Evolutionary conservation across 1,140 invertebrate species (phyloP).

Genomic region (Drosophila pallidifrons): DNA sequence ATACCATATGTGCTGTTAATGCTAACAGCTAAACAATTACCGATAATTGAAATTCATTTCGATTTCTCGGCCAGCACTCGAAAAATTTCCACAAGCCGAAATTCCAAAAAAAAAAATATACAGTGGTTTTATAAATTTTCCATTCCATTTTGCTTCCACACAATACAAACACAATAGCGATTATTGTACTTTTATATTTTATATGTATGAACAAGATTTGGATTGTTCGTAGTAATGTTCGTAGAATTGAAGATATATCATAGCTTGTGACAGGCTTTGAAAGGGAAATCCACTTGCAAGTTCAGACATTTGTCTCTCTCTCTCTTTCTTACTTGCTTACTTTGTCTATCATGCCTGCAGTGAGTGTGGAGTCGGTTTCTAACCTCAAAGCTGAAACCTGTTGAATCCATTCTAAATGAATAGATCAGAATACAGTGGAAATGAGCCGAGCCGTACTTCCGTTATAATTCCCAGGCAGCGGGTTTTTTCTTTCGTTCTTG

Average conservation of each 20-base stretch:
- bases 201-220: constrained; percentile 12
- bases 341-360: constrained; percentile 14
- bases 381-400: constrained; percentile 18
- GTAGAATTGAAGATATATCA: constrained; percentile 8
- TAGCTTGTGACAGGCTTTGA: constrained; percentile 20
- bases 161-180: constrained; percentile 17
- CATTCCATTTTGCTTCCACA: constrained; percentile 52
- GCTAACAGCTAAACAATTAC: constrained; percentile 56
- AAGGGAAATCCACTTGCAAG: constrained; percentile 56
- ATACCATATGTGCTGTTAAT: constrained; percentile 17
- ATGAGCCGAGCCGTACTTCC: neutral
- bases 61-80: constrained; percentile 45
- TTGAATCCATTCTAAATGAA: constrained; percentile 19
- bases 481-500: neutral
- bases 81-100: constrained; percentile 69
- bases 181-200: neutral
- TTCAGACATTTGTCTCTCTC: constrained; percentile 23
- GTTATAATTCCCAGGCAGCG: neutral
- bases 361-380: constrained; percentile 14
- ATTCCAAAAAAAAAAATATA: constrained; percentile 40
- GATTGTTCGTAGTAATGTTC: constrained; percentile 12
- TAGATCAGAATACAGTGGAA: neutral
- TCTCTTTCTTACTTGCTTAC: neutral
- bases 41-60: constrained; percentile 69
- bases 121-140: constrained; percentile 69